phyloP scores from a whole-genome alignment of 2,888 invertebrate genomes.

The Caenorhabditis auriculariae region DNA sequence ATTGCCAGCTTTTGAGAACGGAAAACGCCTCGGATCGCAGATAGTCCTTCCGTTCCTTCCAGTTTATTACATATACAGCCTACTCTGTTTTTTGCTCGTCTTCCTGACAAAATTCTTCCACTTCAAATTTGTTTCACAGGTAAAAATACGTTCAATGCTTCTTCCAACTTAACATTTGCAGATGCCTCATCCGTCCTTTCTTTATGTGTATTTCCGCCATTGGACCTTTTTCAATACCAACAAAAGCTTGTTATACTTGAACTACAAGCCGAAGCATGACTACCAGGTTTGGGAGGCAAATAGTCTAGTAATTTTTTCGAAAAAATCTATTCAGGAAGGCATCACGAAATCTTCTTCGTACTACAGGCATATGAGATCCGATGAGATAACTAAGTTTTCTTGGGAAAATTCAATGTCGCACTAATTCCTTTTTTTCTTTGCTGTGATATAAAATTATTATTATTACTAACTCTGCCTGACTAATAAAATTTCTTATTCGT shows the following conservation, averaged over 20 bases:
- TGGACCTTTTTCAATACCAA: slow-evolving; percentile 58
- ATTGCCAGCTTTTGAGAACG: slow-evolving; percentile 15
- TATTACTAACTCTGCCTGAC: no score
- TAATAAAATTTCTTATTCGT: no score
- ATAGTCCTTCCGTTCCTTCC: slow-evolving; percentile 34
- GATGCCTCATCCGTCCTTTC: slow-evolving; percentile 48
- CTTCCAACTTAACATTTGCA: slow-evolving; percentile 6
- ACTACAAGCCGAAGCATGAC: slow-evolving; percentile 15
- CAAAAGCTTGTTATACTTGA: slow-evolving; percentile 43
- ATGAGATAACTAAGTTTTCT: no score
- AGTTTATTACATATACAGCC: slow-evolving; percentile 36
- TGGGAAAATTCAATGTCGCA: no score
- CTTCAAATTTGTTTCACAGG: slow-evolving; percentile 12
- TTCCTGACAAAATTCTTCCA: slow-evolving; percentile 9
- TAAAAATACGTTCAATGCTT: no score
- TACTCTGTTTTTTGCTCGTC: slow-evolving; percentile 18
- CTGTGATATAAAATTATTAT: no score
- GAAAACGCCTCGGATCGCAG: slow-evolving; percentile 14
- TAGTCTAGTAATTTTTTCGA: no score
- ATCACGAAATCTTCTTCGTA: no score
- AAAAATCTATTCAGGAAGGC: no score
- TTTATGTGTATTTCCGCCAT: slow-evolving; percentile 55
- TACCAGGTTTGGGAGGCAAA: no score
- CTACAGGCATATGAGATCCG: no score
- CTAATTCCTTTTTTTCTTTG: no score